Base-by-base conservation (phyloP, 2,888 invertebrate species). In the Xylota sylvarum region DNA sequence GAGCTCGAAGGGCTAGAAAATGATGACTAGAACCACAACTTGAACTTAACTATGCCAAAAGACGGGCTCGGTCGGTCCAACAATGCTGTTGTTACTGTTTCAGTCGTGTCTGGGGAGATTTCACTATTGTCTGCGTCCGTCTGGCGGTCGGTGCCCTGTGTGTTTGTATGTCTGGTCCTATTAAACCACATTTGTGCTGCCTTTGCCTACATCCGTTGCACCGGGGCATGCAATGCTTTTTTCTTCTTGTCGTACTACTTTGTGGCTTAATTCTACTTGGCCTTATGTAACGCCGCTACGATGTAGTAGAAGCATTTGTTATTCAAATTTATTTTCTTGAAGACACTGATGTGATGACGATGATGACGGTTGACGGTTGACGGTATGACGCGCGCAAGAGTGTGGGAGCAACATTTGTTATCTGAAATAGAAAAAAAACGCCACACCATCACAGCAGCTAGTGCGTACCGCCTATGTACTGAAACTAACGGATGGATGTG, bases 111-210 rank as follows among this genome's bases (percentile, higher is more conserved):
- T 69, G 56, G 43, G 17, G 27, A 37, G 55, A 48, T 14, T 72
- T 65, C 27, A 10, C 69, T 55, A 62, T 76, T 78, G 56, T 77
- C 32, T n/a, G 0, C 9, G 35, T 27, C 23, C 10, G 58, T 43
- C 64, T 55, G 62, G 10, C 62, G 55, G 67, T 69, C 74, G 67
- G 76, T 76, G 74, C 35, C 52, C 62, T 81, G 67, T 32, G 46
- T 46, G 52, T n/a, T 55, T 50, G 32, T 30, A 19, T 62, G 82
- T 64, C 77, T 86, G 64, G 69, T 46, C 85, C 81, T 82, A 86
- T 72, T 86, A 82, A 82, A 82, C 86, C 73, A 86, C 82, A 73
- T 86, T 78, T 73, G 77, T 64, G 82, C 62, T 69, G 77, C 43
- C 46, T 86, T 80, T 70, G 62, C 56, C 64, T 80, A 50, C 72